Evolutionary conservation across 53 echinoderm and acorn worm species (phyloP).

Genomic region (Hippasteria phrygiana): DNA sequence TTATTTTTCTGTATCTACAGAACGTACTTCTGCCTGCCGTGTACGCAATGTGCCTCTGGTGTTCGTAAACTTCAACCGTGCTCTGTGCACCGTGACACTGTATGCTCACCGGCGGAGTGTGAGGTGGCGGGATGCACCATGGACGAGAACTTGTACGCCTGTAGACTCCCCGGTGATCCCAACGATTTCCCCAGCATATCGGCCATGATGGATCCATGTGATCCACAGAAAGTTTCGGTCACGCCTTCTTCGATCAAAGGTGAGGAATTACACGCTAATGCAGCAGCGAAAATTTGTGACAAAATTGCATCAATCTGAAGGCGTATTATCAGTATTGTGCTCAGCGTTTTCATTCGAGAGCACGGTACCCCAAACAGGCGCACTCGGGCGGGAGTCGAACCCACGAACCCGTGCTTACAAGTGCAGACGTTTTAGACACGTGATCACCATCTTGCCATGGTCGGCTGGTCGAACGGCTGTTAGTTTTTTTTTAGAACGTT

Average conservation of each 20-base stretch:
- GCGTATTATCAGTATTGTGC: too few relatives aligned
- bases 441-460: too few relatives aligned
- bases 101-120: background rate
- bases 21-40: background rate
- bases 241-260: background rate
- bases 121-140: background rate
- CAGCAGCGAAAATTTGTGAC: too few relatives aligned
- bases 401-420: too few relatives aligned
- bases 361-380: too few relatives aligned
- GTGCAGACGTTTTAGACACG: too few relatives aligned
- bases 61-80: background rate
- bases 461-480: too few relatives aligned
- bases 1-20: background rate
- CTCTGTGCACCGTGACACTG: background rate
- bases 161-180: constrained; percentile 18
- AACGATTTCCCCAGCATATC: background rate
- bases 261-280: background rate
- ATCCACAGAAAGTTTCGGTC: background rate
- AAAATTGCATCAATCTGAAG: too few relatives aligned
- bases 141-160: background rate
- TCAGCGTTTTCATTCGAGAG: too few relatives aligned
- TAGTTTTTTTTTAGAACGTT: too few relatives aligned
- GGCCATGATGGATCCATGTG: constrained; percentile 26
- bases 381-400: too few relatives aligned
- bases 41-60: background rate